Conservation (phyloP, 2,113 vertebrate genomes). For the Lutjanus erythropterus region DNA sequence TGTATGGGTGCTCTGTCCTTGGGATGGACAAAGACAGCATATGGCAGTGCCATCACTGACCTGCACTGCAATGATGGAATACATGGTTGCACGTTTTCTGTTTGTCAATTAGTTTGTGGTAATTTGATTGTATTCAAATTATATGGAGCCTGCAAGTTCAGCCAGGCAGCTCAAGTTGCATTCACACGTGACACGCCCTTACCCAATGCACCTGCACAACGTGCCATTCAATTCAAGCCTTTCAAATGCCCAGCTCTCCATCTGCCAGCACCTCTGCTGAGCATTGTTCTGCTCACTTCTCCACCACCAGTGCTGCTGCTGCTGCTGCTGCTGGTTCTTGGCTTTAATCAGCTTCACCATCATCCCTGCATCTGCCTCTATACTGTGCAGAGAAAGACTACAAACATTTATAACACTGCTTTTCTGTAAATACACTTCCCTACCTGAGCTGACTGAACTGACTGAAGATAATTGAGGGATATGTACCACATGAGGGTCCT, state of each 20-base stretch:
- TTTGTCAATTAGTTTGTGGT: not conserved
- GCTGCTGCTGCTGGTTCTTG: not conserved
- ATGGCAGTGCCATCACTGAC: not conserved
- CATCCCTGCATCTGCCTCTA: not conserved
- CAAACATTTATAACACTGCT: not conserved
- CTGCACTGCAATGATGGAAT: too few species aligned
- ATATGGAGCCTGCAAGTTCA: not conserved
- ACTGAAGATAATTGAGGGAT: not conserved
- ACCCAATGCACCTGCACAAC: slow-evolving; percentile 1
- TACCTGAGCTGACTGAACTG: not conserved
- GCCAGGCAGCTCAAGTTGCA: not conserved
- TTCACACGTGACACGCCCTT: not conserved
- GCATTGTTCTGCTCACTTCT: not conserved
- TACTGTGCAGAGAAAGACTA: not conserved
- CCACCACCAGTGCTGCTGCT: too few species aligned
- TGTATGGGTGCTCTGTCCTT: too few species aligned
- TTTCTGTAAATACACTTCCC: not conserved
- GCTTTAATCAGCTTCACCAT: not conserved
- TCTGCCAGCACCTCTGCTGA: not conserved
- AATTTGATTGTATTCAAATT: slow-evolving; percentile 1
- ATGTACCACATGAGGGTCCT: not conserved
- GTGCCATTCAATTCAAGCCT: not conserved
- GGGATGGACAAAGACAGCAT: too few species aligned
- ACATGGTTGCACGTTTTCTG: not conserved
- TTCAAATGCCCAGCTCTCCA: not conserved